Base-by-base conservation (phyloP, 2,888 invertebrate genomes). In the Ditylenchus weischeri region DNA sequence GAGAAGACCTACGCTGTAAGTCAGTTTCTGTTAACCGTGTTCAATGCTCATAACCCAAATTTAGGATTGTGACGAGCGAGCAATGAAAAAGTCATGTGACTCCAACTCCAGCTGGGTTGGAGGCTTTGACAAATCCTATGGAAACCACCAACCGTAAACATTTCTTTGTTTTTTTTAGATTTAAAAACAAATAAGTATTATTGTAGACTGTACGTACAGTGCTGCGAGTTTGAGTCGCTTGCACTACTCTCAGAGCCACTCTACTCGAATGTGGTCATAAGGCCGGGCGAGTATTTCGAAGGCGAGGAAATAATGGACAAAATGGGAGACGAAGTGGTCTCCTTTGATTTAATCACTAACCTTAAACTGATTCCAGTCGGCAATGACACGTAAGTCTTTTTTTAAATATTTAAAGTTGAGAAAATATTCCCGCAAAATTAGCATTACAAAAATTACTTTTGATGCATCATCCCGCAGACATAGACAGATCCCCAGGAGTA, bases 211-310 rank as follows among this genome's bases (percentile, higher is more conserved):
- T 78, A 74, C 68, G 68, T 79, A 19, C 78, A 79, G 74, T 80
- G 80, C 65, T 80, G 80, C 65, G 77, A 79, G 68, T 81, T 78
- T 57, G 80, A 81, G 57, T 62, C 73, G 11, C 67, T 80, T 7
- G 69, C 70, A 4, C 59, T 57, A 13, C 72, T 79, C 29, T 74
- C 76, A 10, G 78, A 77, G 13, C 66, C 73, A 38, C 67, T 78
- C 58, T 79, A 76, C 71, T 70, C 75, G 36, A 72, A 76, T 62
- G 79, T 75, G n/a, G 38, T 69, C 15, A 75, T 75, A 23, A 54
- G 70, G 7, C 72, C 75, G 11, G 75, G 75, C n/a, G 75, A 75
- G 63, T 75, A 76, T 59, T 76, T 77, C 63, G 76, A 76, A 63
- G 76, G 76, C 18, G 77, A 76, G 51, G 77, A 77, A 58, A 65